These are phyloP conservation scores for Rousettus leschenaultii DNA, from an alignment of 2,113 vertebrate species.

Conservation along the genomic window DNA sequence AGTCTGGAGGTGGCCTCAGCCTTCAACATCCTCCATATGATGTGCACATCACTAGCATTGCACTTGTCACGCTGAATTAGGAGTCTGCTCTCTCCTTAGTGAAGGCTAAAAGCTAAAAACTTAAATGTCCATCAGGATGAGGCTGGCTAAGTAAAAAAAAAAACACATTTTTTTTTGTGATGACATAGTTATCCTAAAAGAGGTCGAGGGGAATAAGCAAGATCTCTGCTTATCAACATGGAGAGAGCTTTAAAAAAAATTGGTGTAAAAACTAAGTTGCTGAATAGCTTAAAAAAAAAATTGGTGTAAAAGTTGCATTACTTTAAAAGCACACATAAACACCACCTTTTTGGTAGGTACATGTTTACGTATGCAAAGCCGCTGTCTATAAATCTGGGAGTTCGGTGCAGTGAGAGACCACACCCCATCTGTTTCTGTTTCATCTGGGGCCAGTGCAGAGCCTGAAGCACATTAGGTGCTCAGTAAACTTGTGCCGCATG, in stretches of 20 bases:
- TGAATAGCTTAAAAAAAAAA: too few relatives aligned
- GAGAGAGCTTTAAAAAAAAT: neutral
- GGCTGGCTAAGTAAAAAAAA: neutral
- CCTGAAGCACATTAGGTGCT: neutral
- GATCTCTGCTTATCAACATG: neutral
- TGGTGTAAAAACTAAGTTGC: neutral
- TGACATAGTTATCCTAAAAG: neutral
- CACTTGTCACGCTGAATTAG: neutral
- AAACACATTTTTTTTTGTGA: neutral
- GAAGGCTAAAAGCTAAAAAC: neutral
- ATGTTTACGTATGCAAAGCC: neutral
- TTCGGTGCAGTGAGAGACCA: neutral
- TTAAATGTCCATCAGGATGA: neutral
- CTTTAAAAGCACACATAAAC: neutral
- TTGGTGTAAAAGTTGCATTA: neutral
- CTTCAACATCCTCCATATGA: rapidly evolving
- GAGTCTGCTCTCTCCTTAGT: neutral
- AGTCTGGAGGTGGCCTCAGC: neutral
- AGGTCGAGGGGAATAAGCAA: neutral
- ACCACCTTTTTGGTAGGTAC: neutral
- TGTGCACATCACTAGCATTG: neutral
- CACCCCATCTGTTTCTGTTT: neutral
- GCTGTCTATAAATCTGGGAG: neutral
- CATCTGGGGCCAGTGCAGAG: neutral
- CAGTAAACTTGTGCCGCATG: neutral